Evolutionary conservation across 1,140 invertebrate species (phyloP), one percentile per base, ranked within the genome.

Genomic region (Bathynomus jamesi): DNA sequence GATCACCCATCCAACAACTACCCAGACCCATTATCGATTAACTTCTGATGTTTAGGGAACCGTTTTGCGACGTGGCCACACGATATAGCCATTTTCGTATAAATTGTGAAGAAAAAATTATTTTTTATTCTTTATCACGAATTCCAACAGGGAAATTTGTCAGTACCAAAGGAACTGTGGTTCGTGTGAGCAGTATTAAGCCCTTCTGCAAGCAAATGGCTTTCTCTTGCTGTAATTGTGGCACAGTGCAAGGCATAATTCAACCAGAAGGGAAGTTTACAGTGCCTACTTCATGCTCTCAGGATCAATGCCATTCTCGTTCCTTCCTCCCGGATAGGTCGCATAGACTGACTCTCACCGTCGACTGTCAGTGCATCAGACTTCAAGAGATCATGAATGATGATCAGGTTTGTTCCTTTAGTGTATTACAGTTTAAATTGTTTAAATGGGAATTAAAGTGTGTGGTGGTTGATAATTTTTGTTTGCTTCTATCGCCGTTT

Each of bases 81-180:
- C n/a, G n/a, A n/a, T n/a, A n/a, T n/a, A n/a, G n/a, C n/a, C n/a
- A n/a, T n/a, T n/a, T n/a, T n/a, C n/a, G n/a, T n/a, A n/a, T n/a
- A n/a, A n/a, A n/a, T n/a, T n/a, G n/a, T n/a, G n/a, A n/a, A n/a
- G n/a, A n/a, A n/a, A n/a, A n/a, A n/a, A n/a, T n/a, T n/a, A n/a
- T n/a, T n/a, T n/a, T n/a, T n/a, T n/a, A n/a, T n/a, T n/a, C n/a
- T n/a, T n/a, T n/a, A n/a, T n/a, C n/a, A n/a, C n/a, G 40, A 17
- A 53, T 53, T 53, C 5, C 21, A 17, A 53, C 76, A 91, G 91
- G 90, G 17, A 94, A 93, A 84, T 86, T 95, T 76, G 86, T 96
- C 1, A 88, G 89, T 24, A 85, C 95, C 2, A 88, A 89, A 80
- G 95, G 95, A 0, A 94, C 91, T 71, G 91, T 97, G 0, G 91